Evolutionary conservation across 2,113 vertebrate species (phyloP).

Genomic region (Hippocampus mohnikei): DNA sequence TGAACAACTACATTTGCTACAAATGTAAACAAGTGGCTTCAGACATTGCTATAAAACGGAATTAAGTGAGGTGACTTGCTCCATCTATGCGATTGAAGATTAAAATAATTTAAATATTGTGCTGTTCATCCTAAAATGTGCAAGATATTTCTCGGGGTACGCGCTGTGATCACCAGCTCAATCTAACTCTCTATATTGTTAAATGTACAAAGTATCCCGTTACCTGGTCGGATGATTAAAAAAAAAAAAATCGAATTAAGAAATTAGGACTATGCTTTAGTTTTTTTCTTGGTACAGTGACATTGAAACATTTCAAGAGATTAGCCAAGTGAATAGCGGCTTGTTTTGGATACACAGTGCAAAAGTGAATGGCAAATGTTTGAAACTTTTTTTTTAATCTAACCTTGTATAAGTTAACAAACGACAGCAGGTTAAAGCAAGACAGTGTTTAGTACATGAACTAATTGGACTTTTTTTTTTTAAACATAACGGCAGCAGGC

Average conservation of each 20-base stretch:
- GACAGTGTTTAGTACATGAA: constrained; percentile 40
- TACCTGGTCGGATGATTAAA: not conserved
- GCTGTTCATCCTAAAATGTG: not conserved
- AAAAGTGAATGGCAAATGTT: constrained; percentile 8
- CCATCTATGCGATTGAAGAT: not conserved
- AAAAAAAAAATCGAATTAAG: not conserved
- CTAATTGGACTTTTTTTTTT: constrained; percentile 34
- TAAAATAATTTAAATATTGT: not conserved
- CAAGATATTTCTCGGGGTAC: no score
- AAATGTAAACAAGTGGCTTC: not conserved
- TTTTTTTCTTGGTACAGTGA: constrained; percentile 6
- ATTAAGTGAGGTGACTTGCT: not conserved
- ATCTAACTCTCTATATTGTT: constrained; percentile 29
- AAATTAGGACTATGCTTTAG: not conserved
- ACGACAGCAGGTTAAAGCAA: constrained; percentile 23
- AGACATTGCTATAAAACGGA: not conserved
- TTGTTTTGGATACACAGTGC: constrained; percentile 18
- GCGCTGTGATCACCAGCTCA: no score
- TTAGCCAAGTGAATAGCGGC: constrained; percentile 12
- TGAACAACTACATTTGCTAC: not conserved
- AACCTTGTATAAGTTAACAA: constrained; percentile 13
- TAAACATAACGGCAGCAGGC: constrained; percentile 52
- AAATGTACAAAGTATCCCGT: not conserved
- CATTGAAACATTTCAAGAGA: constrained; percentile 29
- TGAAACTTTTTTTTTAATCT: constrained; percentile 13